Evolutionary conservation across 1,140 invertebrate genomes (phyloP).

Genomic region (Caenorhabditis latens): DNA sequence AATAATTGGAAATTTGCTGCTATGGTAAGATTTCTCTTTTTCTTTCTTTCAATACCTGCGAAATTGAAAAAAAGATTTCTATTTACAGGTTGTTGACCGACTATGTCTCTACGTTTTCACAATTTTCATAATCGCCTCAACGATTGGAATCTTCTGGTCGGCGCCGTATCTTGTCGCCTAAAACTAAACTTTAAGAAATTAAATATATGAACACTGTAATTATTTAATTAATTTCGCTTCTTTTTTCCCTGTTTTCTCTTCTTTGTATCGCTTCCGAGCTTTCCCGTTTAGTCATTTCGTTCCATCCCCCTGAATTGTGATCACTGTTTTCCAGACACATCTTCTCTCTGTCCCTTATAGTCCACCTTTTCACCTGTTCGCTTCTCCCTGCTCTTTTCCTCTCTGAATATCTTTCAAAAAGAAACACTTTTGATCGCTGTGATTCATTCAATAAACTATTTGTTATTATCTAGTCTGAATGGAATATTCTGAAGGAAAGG

Average conservation of each 20-base stretch:
- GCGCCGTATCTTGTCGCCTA: slow-evolving; percentile 74
- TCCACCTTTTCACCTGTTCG: background rate
- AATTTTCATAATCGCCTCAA: slow-evolving; percentile 79
- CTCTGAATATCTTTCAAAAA: slow-evolving; percentile 8
- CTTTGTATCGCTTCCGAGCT: slow-evolving; percentile 36
- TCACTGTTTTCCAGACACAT: background rate
- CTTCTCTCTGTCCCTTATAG: background rate
- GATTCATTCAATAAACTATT: slow-evolving; percentile 42
- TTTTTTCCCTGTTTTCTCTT: background rate
- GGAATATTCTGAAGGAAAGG: background rate
- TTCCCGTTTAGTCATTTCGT: slow-evolving; percentile 7
- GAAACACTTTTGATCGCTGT: slow-evolving; percentile 13
- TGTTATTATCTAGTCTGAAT: background rate
- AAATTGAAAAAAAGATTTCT: no score
- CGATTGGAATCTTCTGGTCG: slow-evolving; percentile 77
- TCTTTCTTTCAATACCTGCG: background rate
- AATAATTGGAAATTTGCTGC: slow-evolving; percentile 81
- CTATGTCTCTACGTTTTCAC: slow-evolving; percentile 80
- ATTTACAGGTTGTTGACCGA: slow-evolving; percentile 79
- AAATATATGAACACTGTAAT: background rate
- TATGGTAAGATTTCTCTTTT: slow-evolving; percentile 69
- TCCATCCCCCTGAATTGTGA: slow-evolving; percentile 36
- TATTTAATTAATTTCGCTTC: slow-evolving; percentile 2
- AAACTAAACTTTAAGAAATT: background rate
- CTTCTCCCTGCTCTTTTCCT: background rate